A percentile compares a stretch with the other conserved stretches of the same genome.
These are phyloP conservation scores for Lycopodina hypogea DNA, from an alignment of 37 sponge, comb jelly and placozoan species.

Conservation along the genomic window DNA sequence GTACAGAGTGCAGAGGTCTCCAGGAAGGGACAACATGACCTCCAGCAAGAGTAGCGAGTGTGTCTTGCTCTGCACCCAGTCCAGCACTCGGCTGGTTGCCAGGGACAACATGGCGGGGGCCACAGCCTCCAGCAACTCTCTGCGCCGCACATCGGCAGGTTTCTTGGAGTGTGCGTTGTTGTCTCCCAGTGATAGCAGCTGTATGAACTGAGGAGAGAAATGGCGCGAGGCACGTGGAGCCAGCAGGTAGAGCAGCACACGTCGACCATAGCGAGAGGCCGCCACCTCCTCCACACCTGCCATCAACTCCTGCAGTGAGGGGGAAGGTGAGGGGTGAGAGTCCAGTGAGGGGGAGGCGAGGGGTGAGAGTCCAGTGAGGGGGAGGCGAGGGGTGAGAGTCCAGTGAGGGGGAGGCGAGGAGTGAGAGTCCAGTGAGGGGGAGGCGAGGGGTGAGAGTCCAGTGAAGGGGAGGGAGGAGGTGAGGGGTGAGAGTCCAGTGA, in stretches of 20 bases:
- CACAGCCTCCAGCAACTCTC: conserved; percentile 58
- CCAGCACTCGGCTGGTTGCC: conserved; percentile 33
- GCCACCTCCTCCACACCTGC: conserved; percentile 56
- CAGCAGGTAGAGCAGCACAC: conserved; percentile 83
- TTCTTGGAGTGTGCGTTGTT: conserved; percentile 77
- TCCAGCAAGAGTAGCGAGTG: conserved; percentile 50
- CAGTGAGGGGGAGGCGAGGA: neutral
- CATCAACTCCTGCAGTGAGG: conserved; percentile 56
- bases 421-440: neutral
- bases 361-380: too few species aligned
- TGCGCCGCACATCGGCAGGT: conserved; percentile 16
- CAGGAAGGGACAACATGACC: conserved; percentile 6
- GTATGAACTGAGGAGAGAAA: conserved; percentile 67
- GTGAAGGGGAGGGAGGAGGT: too few species aligned
- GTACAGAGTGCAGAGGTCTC: conserved; percentile 22
- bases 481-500: too few species aligned
- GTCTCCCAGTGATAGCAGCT: conserved; percentile 73
- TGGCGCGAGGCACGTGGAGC: conserved; percentile 55
- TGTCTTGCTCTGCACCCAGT: conserved; percentile 50
- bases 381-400: neutral
- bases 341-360: neutral
- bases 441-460: too few species aligned
- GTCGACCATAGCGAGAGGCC: conserved; percentile 56
- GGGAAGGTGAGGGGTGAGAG: neutral
- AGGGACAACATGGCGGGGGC: conserved; percentile 42